Percentiles rank a stretch among this genome's conserved stretches.
Evolutionary conservation across 2,797 vertebrate species (phyloP).

Genomic region (Rhinogobio ventralis): DNA sequence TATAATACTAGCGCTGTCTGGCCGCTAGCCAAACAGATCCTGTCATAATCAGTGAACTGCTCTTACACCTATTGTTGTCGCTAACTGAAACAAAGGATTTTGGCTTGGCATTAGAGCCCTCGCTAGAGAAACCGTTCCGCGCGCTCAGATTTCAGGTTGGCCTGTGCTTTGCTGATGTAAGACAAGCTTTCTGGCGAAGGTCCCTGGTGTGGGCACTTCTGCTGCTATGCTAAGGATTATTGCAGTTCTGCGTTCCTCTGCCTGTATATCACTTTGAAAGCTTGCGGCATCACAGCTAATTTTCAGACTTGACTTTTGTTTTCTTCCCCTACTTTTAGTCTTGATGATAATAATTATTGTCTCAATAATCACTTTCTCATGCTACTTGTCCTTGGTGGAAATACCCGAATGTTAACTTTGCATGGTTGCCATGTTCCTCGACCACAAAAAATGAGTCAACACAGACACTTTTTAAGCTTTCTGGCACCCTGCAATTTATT

Average conservation of each 20-base stretch:
- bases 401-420: constrained; percentile 35
- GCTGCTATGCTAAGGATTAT: constrained; percentile 47
- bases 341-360: constrained; percentile 49
- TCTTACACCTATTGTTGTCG: constrained; percentile 40
- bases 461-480: constrained; percentile 42
- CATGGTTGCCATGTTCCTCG: constrained; percentile 23
- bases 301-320: constrained; percentile 44
- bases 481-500: constrained; percentile 42
- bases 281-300: constrained; percentile 48
- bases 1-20: constrained; percentile 42
- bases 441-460: constrained; percentile 35
- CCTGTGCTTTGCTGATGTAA: constrained; percentile 42
- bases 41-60: constrained; percentile 52
- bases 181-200: constrained; percentile 51
- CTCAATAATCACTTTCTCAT: constrained; percentile 37
- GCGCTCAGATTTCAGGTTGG: constrained; percentile 44
- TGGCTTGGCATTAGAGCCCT: constrained; percentile 45
- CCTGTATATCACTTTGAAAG: constrained; percentile 46
- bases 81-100: constrained; percentile 50
- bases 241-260: constrained; percentile 45
- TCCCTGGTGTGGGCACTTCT: constrained; percentile 41
- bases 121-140: constrained; percentile 33
- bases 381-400: constrained; percentile 38
- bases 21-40: constrained; percentile 37
- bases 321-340: constrained; percentile 19